Base-by-base conservation (phyloP, 2,113 vertebrate species). In the Mus pahari region DNA sequence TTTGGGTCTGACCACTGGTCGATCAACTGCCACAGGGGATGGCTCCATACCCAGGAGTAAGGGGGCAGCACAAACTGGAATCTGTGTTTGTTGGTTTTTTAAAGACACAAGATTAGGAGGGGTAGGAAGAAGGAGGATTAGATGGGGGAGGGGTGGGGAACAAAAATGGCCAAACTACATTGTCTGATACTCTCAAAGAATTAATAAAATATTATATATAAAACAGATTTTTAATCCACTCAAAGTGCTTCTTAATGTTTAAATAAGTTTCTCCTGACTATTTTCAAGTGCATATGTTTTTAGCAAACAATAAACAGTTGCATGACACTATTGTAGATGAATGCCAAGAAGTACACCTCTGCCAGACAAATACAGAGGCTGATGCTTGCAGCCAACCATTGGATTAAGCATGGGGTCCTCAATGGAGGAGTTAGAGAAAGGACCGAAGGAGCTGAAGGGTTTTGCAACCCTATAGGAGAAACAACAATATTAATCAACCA, bases 251-350 rank as follows among this genome's bases (percentile, higher is more conserved):
- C 22, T 60, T 82, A 36, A 68, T 53, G 86, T 62, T 6, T n/a
- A 95, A 90, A 73, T 66, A 33, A 26, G 39, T 62, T 89, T 96
- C 50, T 82, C 33, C 31, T 71, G 45, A 39, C 84, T 86, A 70
- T 60, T 86, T 91, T 89, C 58, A 89, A 94, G 75, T 33, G 48
- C 77, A 42, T 28, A 91, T 42, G 16, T 13, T 81, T 79, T 60
- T 45, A 64, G 55, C 17, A 31, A 6, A 79, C 1, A 81, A 8
- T 81, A 86, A 89, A 93, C 4, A 74, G 19, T 48, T 16, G 6
- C 6, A 16, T 22, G 24, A 17, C 16, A 58, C 16, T 58, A 58
- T 58, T 58, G 16, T n/a, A n/a, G n/a, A n/a, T 58, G 17, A 16
- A 58, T 58, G 17, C 16, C 16, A 58, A 58, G 14, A 58, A 58